These are phyloP conservation scores for Aspidapion aeneum DNA, from an alignment of 2,888 invertebrate species.

Conservation along the genomic window DNA sequence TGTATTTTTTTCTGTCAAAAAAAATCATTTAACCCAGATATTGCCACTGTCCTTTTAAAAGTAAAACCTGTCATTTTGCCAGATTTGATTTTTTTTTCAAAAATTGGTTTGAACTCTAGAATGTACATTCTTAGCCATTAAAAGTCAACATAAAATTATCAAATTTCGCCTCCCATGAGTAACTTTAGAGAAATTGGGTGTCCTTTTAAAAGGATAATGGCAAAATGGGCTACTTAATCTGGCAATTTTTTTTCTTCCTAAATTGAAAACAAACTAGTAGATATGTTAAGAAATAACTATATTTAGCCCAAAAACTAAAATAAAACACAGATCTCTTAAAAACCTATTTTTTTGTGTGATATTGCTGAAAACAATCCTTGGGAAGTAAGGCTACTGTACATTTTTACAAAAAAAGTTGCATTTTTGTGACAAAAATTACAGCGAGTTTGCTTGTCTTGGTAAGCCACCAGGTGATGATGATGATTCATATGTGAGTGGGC, in stretches of 20 bases:
- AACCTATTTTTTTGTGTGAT: slow-evolving; percentile 5
- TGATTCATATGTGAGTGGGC: too few relatives aligned
- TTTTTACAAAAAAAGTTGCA: slow-evolving; percentile 4
- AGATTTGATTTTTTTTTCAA: too few relatives aligned
- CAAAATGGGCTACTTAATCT: slow-evolving; percentile 6
- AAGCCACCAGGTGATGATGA: too few relatives aligned
- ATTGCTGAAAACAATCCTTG: slow-evolving; percentile 2
- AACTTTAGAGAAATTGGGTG: slow-evolving; percentile 6
- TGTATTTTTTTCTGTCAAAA: too few relatives aligned
- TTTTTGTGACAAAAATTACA: slow-evolving; percentile 16
- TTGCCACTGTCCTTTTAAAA: too few relatives aligned
- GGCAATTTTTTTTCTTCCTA: neutral
- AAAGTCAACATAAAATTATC: slow-evolving; percentile 5
- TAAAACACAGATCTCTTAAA: neutral
- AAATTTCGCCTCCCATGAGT: slow-evolving; percentile 4
- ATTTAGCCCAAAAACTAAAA: neutral
- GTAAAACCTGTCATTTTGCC: too few relatives aligned
- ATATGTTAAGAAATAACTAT: slow-evolving; percentile 2
- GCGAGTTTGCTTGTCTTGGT: slow-evolving; percentile 15
- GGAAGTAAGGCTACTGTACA: slow-evolving; percentile 5
- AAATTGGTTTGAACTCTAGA: too few relatives aligned
- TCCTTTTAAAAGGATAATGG: slow-evolving; percentile 9
- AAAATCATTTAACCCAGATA: too few relatives aligned
- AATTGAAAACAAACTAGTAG: slow-evolving; percentile 5
- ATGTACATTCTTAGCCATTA: neutral